Evolutionary conservation across 2,113 vertebrate species (phyloP).

Genomic region (Amia ocellicauda): DNA sequence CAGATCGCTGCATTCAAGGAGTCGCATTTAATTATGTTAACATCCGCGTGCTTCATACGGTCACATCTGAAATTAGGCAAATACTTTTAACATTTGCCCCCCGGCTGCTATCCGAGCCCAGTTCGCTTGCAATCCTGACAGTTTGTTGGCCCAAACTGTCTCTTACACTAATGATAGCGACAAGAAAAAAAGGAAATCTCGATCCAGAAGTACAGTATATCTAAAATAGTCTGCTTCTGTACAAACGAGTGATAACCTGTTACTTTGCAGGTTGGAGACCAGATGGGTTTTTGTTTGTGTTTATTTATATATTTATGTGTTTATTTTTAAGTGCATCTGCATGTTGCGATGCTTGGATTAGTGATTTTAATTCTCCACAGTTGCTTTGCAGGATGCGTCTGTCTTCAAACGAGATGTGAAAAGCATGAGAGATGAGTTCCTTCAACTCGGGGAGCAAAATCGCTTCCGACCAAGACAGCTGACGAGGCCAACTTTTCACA

Average conservation of each 20-base stretch:
- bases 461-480: neutral
- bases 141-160: neutral
- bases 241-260: neutral
- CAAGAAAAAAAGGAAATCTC: neutral
- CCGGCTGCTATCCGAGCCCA: neutral
- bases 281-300: neutral
- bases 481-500: neutral
- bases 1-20: neutral
- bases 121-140: neutral
- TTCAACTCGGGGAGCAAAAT: neutral
- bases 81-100: neutral
- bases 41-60: neutral
- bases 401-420: neutral
- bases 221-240: neutral
- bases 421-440: neutral
- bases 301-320: no score
- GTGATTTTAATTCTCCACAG: neutral
- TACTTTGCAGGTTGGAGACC: neutral
- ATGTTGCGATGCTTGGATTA: neutral
- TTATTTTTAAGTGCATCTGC: neutral
- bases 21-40: slow-evolving; percentile 6
- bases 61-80: slow-evolving; percentile 5
- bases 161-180: neutral
- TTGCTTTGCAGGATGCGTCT: neutral
- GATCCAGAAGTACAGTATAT: neutral